Evolutionary conservation across 2,888 invertebrate species (phyloP).

Genomic region (Plusia festucae): DNA sequence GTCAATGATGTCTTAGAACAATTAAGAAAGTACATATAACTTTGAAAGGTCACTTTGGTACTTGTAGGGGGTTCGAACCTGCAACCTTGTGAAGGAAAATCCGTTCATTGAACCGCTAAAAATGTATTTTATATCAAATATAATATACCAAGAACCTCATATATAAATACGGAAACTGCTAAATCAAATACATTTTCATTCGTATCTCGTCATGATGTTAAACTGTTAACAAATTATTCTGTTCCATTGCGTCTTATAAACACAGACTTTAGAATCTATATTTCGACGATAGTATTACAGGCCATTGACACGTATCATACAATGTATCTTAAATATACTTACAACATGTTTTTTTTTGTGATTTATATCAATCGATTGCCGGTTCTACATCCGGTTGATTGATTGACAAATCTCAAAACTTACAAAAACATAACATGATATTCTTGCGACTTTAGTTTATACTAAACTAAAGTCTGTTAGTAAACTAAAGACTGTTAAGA

Average conservation of each 20-base stretch:
- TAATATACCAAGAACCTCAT: not conserved
- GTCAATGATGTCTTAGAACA: no score
- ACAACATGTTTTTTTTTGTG: slow-evolving; percentile 51
- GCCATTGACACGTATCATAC: slow-evolving; percentile 32
- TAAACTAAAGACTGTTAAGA: no score
- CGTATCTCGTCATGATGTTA: not conserved
- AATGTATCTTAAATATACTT: slow-evolving; percentile 24
- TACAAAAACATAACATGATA: slow-evolving; percentile 32
- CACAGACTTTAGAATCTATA: not conserved
- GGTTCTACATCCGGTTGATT: slow-evolving; percentile 38
- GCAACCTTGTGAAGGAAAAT: no score
- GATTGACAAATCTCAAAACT: slow-evolving; percentile 51
- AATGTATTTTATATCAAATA: no score
- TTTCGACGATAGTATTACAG: slow-evolving; percentile 3
- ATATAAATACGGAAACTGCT: not conserved
- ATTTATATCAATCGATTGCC: slow-evolving; percentile 27
- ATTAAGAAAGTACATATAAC: no score
- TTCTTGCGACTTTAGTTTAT: not conserved
- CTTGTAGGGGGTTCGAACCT: no score
- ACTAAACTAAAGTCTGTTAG: no score
- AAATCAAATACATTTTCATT: not conserved
- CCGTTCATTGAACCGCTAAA: no score
- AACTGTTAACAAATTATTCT: not conserved
- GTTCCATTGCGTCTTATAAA: not conserved
- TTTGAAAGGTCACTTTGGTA: no score